Evolutionary conservation across 92 coral and sea anemone genomes (phyloP), one percentile per base, ranked within the genome.

Genomic region (Plumapathes pennacea): DNA sequence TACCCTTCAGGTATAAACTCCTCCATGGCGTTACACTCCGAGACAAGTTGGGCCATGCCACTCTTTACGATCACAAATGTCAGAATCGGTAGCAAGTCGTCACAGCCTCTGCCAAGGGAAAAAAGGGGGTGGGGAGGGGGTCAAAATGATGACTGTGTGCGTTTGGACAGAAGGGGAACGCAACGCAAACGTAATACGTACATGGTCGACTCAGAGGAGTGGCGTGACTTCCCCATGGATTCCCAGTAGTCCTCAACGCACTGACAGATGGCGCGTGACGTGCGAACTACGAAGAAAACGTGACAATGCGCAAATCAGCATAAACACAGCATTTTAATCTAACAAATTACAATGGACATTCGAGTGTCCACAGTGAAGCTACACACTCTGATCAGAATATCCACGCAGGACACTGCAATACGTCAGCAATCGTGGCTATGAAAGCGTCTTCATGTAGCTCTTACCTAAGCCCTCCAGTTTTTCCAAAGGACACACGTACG

Each of bases 191-290:
- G 32, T n/a, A 10, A 20, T 11, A 71, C 98, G 44, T 64, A 92
- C 98, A 92, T 92, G 25, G 89, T 82, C 2, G 98, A 84, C 72
- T 88, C 98, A 5, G 98, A 30, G 24, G 87, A 84, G 80, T 84
- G 85, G 22, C 96, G 82, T 21, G 94, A 80, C 46, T 73, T 92
- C 41, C 98, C 96, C 28, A 58, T 88, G 41, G 56, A 49, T 51
- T 92, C 98, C 89, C 90, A 92, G 64, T 92, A 89, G 47, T 92
- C 98, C 50, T 92, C 98, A 14, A 92, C 98, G 32, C 98, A 88
- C 57, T 92, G 96, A 22, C 95, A 89, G 32, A 92, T 81, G 32
- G 81, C 47, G 21, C 98, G 90, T n/a, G 90, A 77, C 14, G 92
- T 72, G 10, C 95, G 98, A 44, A 92, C 98, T 92, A 64, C 23